Base-by-base conservation (phyloP, 2,113 vertebrate species). In the Chloropsis cyanopogon region DNA sequence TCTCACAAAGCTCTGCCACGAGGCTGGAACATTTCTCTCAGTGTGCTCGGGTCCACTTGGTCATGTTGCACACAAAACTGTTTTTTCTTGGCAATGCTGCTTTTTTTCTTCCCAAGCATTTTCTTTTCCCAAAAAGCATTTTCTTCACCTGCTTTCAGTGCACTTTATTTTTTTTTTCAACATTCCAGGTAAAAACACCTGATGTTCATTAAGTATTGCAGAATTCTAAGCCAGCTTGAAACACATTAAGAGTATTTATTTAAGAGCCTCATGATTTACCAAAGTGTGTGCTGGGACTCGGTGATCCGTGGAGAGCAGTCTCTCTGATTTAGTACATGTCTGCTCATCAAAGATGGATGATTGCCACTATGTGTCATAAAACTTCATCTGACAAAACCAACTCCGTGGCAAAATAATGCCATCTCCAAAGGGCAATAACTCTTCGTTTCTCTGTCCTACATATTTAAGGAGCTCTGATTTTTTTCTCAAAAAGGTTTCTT, bases 341-440 rank as follows among this genome's bases (percentile, higher is more conserved):
- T 91, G 80, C 75, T 97, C 97, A 92, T 97, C 90, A 97, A 73
- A 97, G 96, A 96, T 92, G 94, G 83, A 93, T 96, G 93, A 92
- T 82, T 94, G 93, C 82, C 85, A 93, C 90, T 68, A 21, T 33
- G 52, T 94, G 84, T 94, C 92, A 96, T 95, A 96, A 90, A 87
- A 90, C 91, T 91, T 93, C 92, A 72, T 85, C 97, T 88, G 91
- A 95, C 97, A 95, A 90, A 97, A 95, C 88, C 93, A 95, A 91
- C 83, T 88, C 65, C 88, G 10, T 65, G 86, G 77, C 60, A 94
- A 96, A 96, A 93, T 92, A 85, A 94, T 85, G 91, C 92, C 17
- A 6, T 96, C 97, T 95, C 95, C 60, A 57, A 79, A 93, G 85
- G 63, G 81, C 96, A 87, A 93, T 94, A 87, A 91, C 44, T 95